Evolutionary conservation across 92 coral and sea anemone genomes (phyloP).

Genomic region (Porites divaricata): DNA sequence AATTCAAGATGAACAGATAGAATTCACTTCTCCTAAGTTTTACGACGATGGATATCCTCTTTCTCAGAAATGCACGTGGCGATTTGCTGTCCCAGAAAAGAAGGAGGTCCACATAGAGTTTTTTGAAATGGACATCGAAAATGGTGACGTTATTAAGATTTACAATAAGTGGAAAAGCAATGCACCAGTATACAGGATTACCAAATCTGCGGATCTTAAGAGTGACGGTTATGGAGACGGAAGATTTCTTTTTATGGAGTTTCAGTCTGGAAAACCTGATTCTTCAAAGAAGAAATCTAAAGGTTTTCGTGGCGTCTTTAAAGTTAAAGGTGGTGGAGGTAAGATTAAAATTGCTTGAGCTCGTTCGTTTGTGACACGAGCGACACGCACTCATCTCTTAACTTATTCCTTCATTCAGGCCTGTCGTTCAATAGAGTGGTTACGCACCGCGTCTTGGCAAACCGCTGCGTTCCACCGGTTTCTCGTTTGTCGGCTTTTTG

Average conservation of each 20-base stretch:
- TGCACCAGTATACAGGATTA: not conserved
- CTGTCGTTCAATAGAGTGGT: too few relatives aligned
- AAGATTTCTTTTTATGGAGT: not conserved
- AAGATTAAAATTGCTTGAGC: not conserved
- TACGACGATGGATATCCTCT: constrained; percentile 19
- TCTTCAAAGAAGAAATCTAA: not conserved
- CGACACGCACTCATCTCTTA: too few relatives aligned
- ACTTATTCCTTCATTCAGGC: too few relatives aligned
- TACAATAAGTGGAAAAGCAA: not conserved
- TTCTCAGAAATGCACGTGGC: constrained; percentile 37
- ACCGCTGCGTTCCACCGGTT: too few relatives aligned
- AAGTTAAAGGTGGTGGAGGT: constrained; percentile 1
- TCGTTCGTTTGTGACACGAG: not conserved
- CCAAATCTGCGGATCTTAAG: not conserved
- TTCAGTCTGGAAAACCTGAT: not conserved
- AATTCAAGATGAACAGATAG: not conserved
- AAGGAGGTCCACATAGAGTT: not conserved
- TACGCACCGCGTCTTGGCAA: too few relatives aligned
- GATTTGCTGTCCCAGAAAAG: constrained; percentile 16
- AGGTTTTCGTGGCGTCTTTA: constrained; percentile 37
- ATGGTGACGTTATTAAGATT: not conserved
- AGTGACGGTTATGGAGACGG: not conserved
- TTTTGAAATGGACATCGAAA: not conserved
- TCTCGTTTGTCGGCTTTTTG: too few relatives aligned
- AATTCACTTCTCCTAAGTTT: constrained; percentile 28